Base-by-base conservation (phyloP, 2,888 invertebrate species). In the Caenorhabditis sp. region DNA sequence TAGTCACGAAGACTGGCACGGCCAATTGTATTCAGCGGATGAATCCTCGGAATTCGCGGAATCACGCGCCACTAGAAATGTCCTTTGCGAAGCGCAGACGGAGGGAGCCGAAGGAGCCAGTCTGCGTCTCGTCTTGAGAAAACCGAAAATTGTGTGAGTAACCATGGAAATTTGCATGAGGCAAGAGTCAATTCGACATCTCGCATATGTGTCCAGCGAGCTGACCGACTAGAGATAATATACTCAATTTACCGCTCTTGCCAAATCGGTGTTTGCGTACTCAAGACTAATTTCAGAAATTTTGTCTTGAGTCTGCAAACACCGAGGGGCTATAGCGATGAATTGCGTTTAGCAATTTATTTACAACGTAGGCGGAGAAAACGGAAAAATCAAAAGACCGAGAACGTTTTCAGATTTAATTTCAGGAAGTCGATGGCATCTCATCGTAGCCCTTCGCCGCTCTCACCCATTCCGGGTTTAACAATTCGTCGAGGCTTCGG, bases 71-170 rank as follows among this genome's bases (percentile, higher is more conserved):
- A 24, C 48, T n/a, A 43, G 35, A 15, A 37, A 30, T 50, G 58
- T 41, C 37, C 65, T 66, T 39, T 66, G 20, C 20, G 24, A 32
- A 13, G 35, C 26, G 37, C 35, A 27, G 30, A 11, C 32, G 26
- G 37, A n/a, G 35, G 50, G 32, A 52, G 45, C 50, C 11, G 35
- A 45, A 43, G 32, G 39, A 48, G 39, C 37, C 45, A 45, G 17
- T 45, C 70, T 70, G 70, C 59, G 70, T 70, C 59, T 70, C 52
- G 35, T 37, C 59, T 59, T 53, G 53, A 59, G 70, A 37, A 65
- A 70, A 35, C 68, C 68, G 50, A 58, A 68, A 68, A 68, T 58
- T 70, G 59, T 53, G 59, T 59, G 70, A 70, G 70, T 70, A 70
- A 70, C 70, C 70, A 70, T 70, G 70, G 70, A 70, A 50, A 70